Evolutionary conservation across 2,888 invertebrate genomes (phyloP).

Genomic region (Megalurothrips usitatus): DNA sequence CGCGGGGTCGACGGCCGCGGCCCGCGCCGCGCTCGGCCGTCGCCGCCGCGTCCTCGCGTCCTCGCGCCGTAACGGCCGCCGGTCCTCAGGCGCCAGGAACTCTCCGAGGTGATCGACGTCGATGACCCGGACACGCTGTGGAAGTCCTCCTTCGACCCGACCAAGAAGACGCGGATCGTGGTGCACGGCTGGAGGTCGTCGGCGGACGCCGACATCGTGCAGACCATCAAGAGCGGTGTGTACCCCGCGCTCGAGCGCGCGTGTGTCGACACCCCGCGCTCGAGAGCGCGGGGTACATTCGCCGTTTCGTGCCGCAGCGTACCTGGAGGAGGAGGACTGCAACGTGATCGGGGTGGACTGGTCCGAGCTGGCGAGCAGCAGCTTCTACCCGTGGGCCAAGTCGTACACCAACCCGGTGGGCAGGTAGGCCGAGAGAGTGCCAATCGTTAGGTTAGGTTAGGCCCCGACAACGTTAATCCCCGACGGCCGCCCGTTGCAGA

Average conservation of each 20-base stretch:
- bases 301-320: conserved; percentile 41
- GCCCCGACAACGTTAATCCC: no score
- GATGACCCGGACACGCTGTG: conserved; percentile 31
- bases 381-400: conserved; percentile 36
- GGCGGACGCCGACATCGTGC: conserved; percentile 32
- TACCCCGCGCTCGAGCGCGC: background rate
- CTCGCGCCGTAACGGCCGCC: background rate
- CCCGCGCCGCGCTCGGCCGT: no score
- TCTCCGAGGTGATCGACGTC: conserved; percentile 23
- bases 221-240: conserved; percentile 35
- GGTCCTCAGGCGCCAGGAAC: background rate
- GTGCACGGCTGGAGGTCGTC: conserved; percentile 37
- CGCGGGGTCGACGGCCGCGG: no score
- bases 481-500: conserved; percentile 39
- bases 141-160: conserved; percentile 33
- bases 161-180: conserved; percentile 33
- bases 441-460: no score
- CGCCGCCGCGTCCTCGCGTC: no score
- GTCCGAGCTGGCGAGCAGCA: conserved; percentile 41
- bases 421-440: no score
- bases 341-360: conserved; percentile 52
- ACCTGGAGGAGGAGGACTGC: conserved; percentile 45
- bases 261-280: no score
- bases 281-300: no score
- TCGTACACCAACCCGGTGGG: conserved; percentile 15